phyloP scores from a whole-genome alignment of 2,113 vertebrate species.

The Corythoichthys haematopterus region DNA sequence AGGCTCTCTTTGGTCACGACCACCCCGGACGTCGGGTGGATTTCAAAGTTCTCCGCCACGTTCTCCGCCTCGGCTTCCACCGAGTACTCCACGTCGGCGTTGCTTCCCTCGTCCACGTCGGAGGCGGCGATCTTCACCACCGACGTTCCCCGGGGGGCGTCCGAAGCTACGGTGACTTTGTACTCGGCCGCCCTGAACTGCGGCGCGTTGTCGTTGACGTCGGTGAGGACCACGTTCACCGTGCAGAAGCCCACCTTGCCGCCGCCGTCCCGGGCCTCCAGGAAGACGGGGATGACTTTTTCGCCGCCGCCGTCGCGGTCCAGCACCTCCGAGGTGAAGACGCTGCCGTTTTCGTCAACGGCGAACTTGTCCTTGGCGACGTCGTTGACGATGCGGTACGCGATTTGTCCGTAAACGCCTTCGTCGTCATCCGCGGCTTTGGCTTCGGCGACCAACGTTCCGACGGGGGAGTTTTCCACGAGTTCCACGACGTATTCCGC shows the following conservation, averaged over 20 bases:
- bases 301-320: slow-evolving; percentile 87
- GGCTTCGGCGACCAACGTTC: slow-evolving; percentile 82
- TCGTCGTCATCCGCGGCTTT: slow-evolving; percentile 84
- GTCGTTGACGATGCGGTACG: slow-evolving; percentile 90
- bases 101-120: slow-evolving; percentile 92
- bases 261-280: slow-evolving; percentile 89
- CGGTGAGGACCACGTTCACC: slow-evolving; percentile 92
- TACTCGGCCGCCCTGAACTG: slow-evolving; percentile 88
- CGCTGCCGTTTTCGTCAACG: slow-evolving; percentile 80
- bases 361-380: slow-evolving; percentile 91
- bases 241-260: slow-evolving; percentile 92
- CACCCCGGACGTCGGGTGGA: slow-evolving; percentile 79
- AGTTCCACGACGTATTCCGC: slow-evolving; percentile 89
- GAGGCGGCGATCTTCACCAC: slow-evolving; percentile 85
- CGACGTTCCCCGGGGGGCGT: slow-evolving; percentile 79
- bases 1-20: slow-evolving; percentile 93
- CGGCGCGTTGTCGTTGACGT: slow-evolving; percentile 91
- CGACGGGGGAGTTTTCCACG: slow-evolving; percentile 83
- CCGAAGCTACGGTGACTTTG: slow-evolving; percentile 81
- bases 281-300: slow-evolving; percentile 85
- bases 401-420: slow-evolving; percentile 79
- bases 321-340: slow-evolving; percentile 86
- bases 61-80: slow-evolving; percentile 87
- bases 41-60: slow-evolving; percentile 90
- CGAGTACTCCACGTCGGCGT: slow-evolving; percentile 85